Conservation (phyloP, 1,140 invertebrate genomes). For the Drosophila elegans region DNA sequence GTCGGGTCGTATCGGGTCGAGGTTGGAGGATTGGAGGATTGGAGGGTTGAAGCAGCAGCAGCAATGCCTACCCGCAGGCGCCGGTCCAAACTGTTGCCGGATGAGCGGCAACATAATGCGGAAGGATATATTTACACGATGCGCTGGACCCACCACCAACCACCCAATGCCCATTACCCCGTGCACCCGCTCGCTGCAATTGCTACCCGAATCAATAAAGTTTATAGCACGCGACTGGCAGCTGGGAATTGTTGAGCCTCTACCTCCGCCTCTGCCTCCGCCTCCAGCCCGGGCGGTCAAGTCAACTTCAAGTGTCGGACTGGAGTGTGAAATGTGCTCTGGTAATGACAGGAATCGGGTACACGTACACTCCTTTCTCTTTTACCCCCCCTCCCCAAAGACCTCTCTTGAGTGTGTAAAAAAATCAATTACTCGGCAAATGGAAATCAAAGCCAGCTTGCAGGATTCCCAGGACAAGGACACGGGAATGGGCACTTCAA, state of each 20-base stretch:
- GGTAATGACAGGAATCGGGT: conserved; percentile 67
- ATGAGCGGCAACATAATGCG: conserved; percentile 78
- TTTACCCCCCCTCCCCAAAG: neutral
- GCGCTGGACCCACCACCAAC: conserved; percentile 61
- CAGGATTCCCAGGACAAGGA: conserved; percentile 55
- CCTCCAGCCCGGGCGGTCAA: conserved; percentile 58
- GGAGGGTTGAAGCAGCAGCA: conserved; percentile 11
- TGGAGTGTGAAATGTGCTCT: conserved; percentile 72
- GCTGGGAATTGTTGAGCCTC: conserved; percentile 73
- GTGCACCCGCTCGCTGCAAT: too few relatives aligned
- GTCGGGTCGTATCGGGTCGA: conserved; percentile 50
- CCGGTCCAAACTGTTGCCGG: conserved; percentile 77
- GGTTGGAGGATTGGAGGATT: neutral
- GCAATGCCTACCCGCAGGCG: conserved; percentile 75
- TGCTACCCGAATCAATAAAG: conserved; percentile 64
- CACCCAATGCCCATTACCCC: conserved; percentile 6
- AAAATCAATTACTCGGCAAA: conserved; percentile 59
- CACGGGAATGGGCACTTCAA: conserved; percentile 62
- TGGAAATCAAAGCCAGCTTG: conserved; percentile 72
- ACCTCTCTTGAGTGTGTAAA: conserved; percentile 18
- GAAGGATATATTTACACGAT: conserved; percentile 82
- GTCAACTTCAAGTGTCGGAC: conserved; percentile 67
- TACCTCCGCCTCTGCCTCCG: neutral
- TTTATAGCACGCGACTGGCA: conserved; percentile 77
- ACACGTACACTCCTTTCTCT: neutral